Percentiles rank a stretch among this genome's conserved stretches.
Conservation (phyloP, 2,888 invertebrate genomes). For the Copidosoma aretas region DNA sequence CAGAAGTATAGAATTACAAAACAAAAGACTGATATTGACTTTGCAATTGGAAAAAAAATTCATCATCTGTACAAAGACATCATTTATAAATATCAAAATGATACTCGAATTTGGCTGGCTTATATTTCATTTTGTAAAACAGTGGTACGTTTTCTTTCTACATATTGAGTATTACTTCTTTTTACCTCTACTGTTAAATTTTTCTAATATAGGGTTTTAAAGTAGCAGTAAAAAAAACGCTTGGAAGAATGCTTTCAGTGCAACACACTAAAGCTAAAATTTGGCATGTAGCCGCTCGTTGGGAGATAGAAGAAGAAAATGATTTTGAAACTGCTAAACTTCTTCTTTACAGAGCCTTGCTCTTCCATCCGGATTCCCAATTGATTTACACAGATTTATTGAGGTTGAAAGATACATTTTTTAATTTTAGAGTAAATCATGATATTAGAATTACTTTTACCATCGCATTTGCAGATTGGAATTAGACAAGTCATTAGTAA, state of each 20-base stretch:
- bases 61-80: constrained; percentile 77
- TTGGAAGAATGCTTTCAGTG: constrained; percentile 66
- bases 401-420: constrained; percentile 57
- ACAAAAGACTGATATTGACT: constrained; percentile 73
- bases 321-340: constrained; percentile 74
- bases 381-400: constrained; percentile 76
- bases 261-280: constrained; percentile 77
- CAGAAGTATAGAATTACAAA: constrained; percentile 66
- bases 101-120: constrained; percentile 77
- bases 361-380: constrained; percentile 75
- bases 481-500: constrained; percentile 42
- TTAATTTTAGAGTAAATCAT: neutral
- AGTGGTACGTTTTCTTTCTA: constrained; percentile 63
- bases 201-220: constrained; percentile 44
- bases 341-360: constrained; percentile 77
- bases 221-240: constrained; percentile 54
- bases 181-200: constrained; percentile 49
- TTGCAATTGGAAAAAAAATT: constrained; percentile 74
- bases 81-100: constrained; percentile 73
- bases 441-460: constrained; percentile 9
- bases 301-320: constrained; percentile 75
- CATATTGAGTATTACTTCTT: constrained; percentile 9
- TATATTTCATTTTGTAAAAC: constrained; percentile 81
- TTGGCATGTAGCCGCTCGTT: constrained; percentile 82
- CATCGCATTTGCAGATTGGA: constrained; percentile 46